Base-by-base conservation (phyloP, 1,140 invertebrate species). In the Gryon sp. region DNA sequence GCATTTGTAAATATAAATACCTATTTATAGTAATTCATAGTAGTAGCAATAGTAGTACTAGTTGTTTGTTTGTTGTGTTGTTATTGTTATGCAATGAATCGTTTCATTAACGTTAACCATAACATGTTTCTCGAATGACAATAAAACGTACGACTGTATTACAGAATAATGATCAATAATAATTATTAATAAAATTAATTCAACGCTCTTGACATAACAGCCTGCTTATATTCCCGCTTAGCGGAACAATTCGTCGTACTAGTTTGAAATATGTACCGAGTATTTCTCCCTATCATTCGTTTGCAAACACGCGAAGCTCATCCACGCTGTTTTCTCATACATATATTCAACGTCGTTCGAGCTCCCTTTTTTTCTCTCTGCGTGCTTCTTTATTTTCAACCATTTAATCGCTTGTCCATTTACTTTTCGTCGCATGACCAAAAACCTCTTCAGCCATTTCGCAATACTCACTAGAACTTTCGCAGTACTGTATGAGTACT, bases 1-100 rank as follows among this genome's bases (percentile, higher is more conserved):
- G 85, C 86, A 82, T 73, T 87, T 88, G 86, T 87, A 87, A 89
- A 87, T 87, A 87, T 87, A 88, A 87, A 89, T 86, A 88, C 81
- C 84, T 87, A 84, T 73, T 87, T 86, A 78, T 83, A 84, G 75
- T 80, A 78, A 36, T n/a, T n/a, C n/a, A n/a, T 77, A 77, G 62
- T 79, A 81, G 76, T 80, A 82, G 38, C 66, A 80, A 52, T 82
- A 80, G 74, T 82, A 80, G 74, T 82, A 55, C 48, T 74, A 76
- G 43, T 78, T 79, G 52, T 82, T 30, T 7, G n/a, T n/a, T 63
- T 18, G 20, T 55, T 41, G 14, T 48, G 5, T 22, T 11, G 30
- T 15, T 15, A n/a, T 38, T 20, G 14, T 24, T 24, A 15, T 43
- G 36, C 5, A 32, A 32, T 69, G 11, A 16, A 38, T 18, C 2